Evolutionary conservation across 1,140 invertebrate species (phyloP).

Genomic region (Chrysomallon squamiferum): DNA sequence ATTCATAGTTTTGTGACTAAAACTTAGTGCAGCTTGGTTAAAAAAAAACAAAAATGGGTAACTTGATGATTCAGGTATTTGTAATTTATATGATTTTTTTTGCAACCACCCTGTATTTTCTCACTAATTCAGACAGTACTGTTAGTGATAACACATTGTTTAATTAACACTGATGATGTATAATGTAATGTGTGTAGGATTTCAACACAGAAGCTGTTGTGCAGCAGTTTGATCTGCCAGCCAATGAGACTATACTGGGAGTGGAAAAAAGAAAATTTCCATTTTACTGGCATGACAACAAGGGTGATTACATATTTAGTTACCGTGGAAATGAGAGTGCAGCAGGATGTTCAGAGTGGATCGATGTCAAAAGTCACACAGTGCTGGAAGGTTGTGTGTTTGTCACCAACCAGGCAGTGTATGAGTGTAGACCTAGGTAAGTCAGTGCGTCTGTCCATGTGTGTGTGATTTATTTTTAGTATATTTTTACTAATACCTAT

Average conservation of each 20-base stretch:
- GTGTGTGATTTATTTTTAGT: too few relatives aligned
- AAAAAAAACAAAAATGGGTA: too few relatives aligned
- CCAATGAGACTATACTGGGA: slow-evolving; percentile 51
- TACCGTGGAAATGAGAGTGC: slow-evolving; percentile 2
- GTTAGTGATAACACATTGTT: too few relatives aligned
- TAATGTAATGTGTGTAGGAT: slow-evolving; percentile 41
- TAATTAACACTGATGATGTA: too few relatives aligned
- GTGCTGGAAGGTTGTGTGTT: slow-evolving; percentile 71
- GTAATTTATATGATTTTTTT: too few relatives aligned
- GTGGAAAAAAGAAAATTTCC: slow-evolving; percentile 53
- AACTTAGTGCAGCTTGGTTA: too few relatives aligned
- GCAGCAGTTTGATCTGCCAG: slow-evolving; percentile 58
- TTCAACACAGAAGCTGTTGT: slow-evolving; percentile 56
- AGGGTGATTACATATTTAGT: slow-evolving; percentile 29
- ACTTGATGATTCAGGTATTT: too few relatives aligned
- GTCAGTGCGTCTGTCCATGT: background rate
- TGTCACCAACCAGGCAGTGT: slow-evolving; percentile 74
- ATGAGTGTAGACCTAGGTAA: slow-evolving; percentile 74
- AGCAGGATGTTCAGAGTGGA: slow-evolving; percentile 17
- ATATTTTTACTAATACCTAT: too few relatives aligned
- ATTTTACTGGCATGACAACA: slow-evolving; percentile 58
- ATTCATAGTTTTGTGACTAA: too few relatives aligned
- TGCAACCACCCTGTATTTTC: too few relatives aligned
- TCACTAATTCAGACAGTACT: too few relatives aligned
- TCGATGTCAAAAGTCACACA: slow-evolving; percentile 46